Base-by-base conservation (phyloP, 2,888 invertebrate species). In the Candidula unifasciata region DNA sequence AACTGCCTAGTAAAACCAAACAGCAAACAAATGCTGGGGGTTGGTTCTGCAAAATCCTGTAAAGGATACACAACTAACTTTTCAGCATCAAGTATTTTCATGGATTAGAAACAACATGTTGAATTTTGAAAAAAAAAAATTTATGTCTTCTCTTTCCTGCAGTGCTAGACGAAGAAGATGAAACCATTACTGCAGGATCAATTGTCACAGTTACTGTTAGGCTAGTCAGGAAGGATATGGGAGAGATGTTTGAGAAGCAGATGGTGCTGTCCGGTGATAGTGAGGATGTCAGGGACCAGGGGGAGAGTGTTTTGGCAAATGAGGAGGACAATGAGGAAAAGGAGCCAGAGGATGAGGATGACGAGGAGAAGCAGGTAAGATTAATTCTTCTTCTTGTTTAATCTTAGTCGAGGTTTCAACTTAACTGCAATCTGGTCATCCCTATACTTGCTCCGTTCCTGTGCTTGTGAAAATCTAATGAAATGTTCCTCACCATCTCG, bases 201-300 rank as follows among this genome's bases (percentile, higher is more conserved):
- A 97, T 99, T 89, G 98, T 99, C 0, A 99, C 99, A 0, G 98
- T 99, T 0, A 98, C 98, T 0, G 98, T 99, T 3, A 96, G 96
- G 60, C 94, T 99, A 83, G 95, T 95, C 24, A 95, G 99, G 77
- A 96, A 96, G 90, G 96, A 97, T 91, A 96, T 99, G 96, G 96
- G 96, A 88, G 96, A 96, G 66, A 83, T 90, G 57, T 89, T 90
- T 85, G 89, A 91, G 64, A 86, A 86, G 60, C 89, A 89, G 81
- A 76, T 79, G 8, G 27, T 73, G 0, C 33, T 83, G 1, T 52
- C 73, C 8, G 79, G 68, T 18, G 35, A 64, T 8, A 35, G 10
- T 54, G 73, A 69, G 18, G 80, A 60, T 18, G 60, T 35, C n/a
- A 30, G 79, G 16, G 87, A 88, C 16, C 80, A 83, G 16, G 80